Percentiles rank a stretch among this genome's conserved stretches.
Conservation (phyloP, 2,113 vertebrate species). For the Myotis davidii region DNA sequence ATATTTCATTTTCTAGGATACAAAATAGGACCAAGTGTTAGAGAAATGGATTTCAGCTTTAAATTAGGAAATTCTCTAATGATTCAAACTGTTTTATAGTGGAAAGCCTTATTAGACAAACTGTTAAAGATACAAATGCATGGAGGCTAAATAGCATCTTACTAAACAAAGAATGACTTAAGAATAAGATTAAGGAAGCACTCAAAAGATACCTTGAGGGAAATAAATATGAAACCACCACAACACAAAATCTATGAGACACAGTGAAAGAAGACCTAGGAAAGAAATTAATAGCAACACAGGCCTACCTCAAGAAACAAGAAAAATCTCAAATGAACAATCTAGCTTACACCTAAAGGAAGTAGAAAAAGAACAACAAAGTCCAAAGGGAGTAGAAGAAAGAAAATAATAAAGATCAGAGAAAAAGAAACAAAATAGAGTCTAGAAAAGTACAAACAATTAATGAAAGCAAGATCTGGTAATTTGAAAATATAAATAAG, state of each 20-base stretch:
- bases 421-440: background rate
- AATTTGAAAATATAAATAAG: background rate
- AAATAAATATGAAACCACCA: background rate
- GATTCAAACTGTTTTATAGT: background rate
- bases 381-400: background rate
- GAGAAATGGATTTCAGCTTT: constrained; percentile 32
- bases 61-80: background rate
- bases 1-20: background rate
- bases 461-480: background rate
- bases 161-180: background rate
- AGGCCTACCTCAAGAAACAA: background rate
- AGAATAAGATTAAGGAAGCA: background rate
- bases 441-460: background rate
- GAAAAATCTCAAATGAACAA: background rate
- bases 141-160: background rate
- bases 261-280: background rate
- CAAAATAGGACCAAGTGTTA: background rate
- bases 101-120: background rate
- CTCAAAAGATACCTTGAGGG: background rate
- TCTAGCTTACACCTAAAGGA: background rate
- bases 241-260: background rate
- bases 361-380: background rate
- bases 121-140: background rate
- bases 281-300: background rate
- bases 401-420: background rate